Conservation (phyloP, 2,797 vertebrate genomes). For the Chaetodon trifasciatus region DNA sequence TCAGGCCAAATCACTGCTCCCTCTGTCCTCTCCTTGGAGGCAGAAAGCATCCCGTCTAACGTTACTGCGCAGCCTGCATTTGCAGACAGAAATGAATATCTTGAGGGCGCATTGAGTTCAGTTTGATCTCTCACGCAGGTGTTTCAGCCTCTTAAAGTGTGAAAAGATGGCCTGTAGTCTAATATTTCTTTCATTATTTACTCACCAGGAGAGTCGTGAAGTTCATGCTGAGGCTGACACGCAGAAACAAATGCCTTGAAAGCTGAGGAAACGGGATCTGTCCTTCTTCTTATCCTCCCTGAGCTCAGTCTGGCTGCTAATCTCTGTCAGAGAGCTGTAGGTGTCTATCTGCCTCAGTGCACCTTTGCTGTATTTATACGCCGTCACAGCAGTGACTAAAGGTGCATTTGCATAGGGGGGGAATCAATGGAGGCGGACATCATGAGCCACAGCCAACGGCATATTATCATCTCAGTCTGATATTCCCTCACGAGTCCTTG, state of each 20-base stretch:
- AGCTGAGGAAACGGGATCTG: fast-evolving
- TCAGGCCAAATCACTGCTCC: neutral
- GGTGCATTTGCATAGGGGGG: constrained; percentile 18
- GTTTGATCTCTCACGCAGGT: neutral
- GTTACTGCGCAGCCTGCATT: neutral
- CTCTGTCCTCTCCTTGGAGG: neutral
- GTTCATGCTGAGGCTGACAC: constrained; percentile 21
- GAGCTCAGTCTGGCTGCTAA: neutral
- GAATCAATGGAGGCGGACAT: neutral
- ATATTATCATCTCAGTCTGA: neutral
- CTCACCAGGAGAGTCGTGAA: constrained; percentile 43
- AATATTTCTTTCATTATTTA: neutral
- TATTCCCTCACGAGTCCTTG: too few relatives aligned
- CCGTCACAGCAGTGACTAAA: neutral
- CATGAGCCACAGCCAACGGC: neutral
- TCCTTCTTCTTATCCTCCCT: neutral
- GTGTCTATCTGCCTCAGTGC: neutral
- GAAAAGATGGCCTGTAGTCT: neutral
- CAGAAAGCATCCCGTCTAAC: neutral
- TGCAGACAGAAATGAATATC: neutral
- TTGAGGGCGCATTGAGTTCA: too few relatives aligned
- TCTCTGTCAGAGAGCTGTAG: too few relatives aligned
- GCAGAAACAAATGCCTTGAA: neutral
- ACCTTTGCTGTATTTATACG: constrained; percentile 1
- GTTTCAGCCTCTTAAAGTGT: neutral